Evolutionary conservation across 2,888 invertebrate species (phyloP).

Genomic region (Sphecodes monilicornis): DNA sequence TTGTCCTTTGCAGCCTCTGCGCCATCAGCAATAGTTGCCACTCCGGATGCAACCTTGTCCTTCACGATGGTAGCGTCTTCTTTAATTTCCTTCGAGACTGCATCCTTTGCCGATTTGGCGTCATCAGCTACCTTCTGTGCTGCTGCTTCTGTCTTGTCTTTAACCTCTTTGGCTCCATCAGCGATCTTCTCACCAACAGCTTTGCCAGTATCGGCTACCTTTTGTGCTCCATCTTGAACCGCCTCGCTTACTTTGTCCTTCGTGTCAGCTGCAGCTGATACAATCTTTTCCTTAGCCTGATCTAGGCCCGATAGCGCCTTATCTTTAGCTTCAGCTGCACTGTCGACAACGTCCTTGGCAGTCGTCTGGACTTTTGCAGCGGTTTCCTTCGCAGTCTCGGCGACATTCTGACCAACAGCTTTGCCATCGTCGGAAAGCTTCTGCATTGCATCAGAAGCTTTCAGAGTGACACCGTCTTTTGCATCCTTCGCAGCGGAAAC

Average conservation of each 20-base stretch:
- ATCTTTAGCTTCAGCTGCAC: background rate
- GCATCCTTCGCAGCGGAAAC: slow-evolving; percentile 55
- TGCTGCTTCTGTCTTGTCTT: slow-evolving; percentile 40
- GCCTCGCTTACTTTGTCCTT: slow-evolving; percentile 42
- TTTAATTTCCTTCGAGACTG: slow-evolving; percentile 79
- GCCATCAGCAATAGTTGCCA: slow-evolving; percentile 83
- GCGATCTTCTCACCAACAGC: background rate
- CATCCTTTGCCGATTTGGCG: slow-evolving; percentile 49
- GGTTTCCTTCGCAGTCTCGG: slow-evolving; percentile 66
- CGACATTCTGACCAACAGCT: slow-evolving; percentile 83
- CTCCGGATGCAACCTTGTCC: slow-evolving; percentile 54
- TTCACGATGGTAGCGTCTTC: slow-evolving; percentile 74
- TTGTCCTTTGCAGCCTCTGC: slow-evolving; percentile 84
- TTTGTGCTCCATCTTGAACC: background rate
- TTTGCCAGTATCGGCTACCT: background rate
- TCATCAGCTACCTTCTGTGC: slow-evolving; percentile 52
- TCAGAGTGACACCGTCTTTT: slow-evolving; percentile 46
- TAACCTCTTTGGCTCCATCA: slow-evolving; percentile 17
- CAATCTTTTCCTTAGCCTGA: slow-evolving; percentile 76
- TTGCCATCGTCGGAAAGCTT: slow-evolving; percentile 38
- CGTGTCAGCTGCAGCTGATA: slow-evolving; percentile 21
- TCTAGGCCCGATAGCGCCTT: background rate
- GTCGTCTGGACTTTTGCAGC: background rate
- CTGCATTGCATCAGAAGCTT: slow-evolving; percentile 45
- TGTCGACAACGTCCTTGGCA: background rate